Evolutionary conservation across 2,888 invertebrate species (phyloP).

Genomic region (Hyposoter didymator): DNA sequence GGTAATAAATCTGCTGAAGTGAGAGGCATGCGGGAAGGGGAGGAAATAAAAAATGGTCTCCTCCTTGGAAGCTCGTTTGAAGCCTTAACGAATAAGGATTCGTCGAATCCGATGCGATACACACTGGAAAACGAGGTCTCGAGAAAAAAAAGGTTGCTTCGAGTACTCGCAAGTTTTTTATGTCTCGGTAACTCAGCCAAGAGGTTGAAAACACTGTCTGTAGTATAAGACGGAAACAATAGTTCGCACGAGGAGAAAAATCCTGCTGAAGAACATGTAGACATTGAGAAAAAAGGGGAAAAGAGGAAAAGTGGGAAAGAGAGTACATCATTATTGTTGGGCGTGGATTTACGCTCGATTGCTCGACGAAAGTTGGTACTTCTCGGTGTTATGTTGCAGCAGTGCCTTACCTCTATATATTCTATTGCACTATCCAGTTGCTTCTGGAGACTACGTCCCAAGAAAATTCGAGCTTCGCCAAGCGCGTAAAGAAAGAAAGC

Average conservation of each 20-base stretch:
- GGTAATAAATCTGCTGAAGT: no score
- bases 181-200: conserved; percentile 41
- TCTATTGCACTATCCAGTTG: conserved; percentile 37
- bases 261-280: conserved; percentile 45
- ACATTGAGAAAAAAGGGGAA: conserved; percentile 5
- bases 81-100: not conserved
- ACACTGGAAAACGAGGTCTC: not conserved
- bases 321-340: conserved; percentile 78
- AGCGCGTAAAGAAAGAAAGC: conserved; percentile 75
- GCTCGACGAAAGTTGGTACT: conserved; percentile 75
- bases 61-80: not conserved
- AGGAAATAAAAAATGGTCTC: not conserved
- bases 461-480: conserved; percentile 74
- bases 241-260: conserved; percentile 30
- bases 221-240: not conserved
- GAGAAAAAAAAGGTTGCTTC: not conserved
- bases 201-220: conserved; percentile 35
- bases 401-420: conserved; percentile 27
- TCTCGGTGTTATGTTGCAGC: conserved; percentile 44
- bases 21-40: no score
- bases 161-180: conserved; percentile 27
- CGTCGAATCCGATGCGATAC: not conserved
- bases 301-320: conserved; percentile 70
- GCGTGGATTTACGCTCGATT: conserved; percentile 78
- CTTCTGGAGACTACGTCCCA: conserved; percentile 49